Percentiles rank a stretch among this genome's conserved stretches.
Evolutionary conservation across 2,113 vertebrate species (phyloP).

Genomic region (Aphelocoma coerulescens): DNA sequence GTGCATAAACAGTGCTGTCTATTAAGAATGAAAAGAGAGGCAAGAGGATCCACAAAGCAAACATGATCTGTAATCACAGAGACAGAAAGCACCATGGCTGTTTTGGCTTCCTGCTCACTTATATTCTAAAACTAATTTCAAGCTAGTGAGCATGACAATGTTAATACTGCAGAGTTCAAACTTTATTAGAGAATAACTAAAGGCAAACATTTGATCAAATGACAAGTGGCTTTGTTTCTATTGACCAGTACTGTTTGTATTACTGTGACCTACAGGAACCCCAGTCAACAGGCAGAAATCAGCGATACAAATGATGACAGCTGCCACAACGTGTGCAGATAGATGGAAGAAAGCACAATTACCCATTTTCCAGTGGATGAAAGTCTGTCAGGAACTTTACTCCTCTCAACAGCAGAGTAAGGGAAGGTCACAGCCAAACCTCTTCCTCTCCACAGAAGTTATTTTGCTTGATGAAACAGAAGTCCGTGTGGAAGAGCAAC

Average conservation of each 20-base stretch:
- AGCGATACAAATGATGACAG: constrained; percentile 15
- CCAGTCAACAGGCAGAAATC: constrained; percentile 1
- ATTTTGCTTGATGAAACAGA: not conserved
- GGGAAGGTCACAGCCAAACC: not conserved
- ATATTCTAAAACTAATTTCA: not conserved
- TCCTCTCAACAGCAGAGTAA: not conserved
- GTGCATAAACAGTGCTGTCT: not conserved
- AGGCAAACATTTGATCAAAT: constrained; percentile 16
- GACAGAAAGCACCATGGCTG: not conserved
- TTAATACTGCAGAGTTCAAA: not conserved
- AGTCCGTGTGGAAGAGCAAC: not conserved
- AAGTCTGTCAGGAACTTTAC: not conserved
- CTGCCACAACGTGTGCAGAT: not conserved
- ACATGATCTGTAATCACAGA: not conserved
- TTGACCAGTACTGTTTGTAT: constrained; percentile 5
- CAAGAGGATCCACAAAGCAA: not conserved
- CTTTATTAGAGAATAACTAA: constrained; percentile 10
- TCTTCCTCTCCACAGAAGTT: not conserved
- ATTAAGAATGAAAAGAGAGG: not conserved
- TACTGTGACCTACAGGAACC: not conserved
- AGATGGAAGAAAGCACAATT: constrained; percentile 25
- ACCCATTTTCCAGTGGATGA: not conserved
- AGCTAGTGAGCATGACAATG: not conserved
- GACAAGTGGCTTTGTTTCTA: not conserved
- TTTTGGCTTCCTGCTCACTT: not conserved